Evolutionary conservation across 1,140 invertebrate genomes (phyloP), one percentile per base, ranked within the genome.

Genomic region (Drosophila mayri): DNA sequence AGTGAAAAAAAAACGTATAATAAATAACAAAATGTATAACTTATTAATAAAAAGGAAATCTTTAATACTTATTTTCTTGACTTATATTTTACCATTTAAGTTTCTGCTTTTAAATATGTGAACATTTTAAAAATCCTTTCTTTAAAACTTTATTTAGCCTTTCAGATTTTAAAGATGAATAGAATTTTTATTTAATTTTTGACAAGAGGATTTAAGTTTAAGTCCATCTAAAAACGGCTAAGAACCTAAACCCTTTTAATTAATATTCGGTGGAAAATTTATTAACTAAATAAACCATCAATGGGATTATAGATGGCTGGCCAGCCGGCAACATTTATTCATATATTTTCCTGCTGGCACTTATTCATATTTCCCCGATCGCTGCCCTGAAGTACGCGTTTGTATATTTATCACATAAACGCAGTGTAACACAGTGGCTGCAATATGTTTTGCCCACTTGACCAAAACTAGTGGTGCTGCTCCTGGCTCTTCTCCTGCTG

Each of bases 381-480:
- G 16, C 16, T 35, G 0, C 8, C 32, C 12, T 18, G 10, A 30
- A 38, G 52, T 25, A 11, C 14, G 43, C n/a, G 46, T 14, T 38
- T 35, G 50, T 35, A 57, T 77, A 76, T 67, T 55, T 67, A 67
- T 30, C 44, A 46, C 74, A 82, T 73, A 73, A 66, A 67, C 57
- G 60, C 30, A 44, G 62, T 60, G 50, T 61, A 49, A 62, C 76
- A 62, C 80, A 81, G 76, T 88, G 65, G 55, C 61, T 77, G 85
- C 81, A 73, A 84, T 85, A 84, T 85, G 81, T 86, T 88, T 71
- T 80, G 76, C 63, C 66, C 77, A 80, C 76, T 88, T 88, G 71
- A 77, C 83, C 80, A 68, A 86, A 83, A 70, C 50, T 47, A 63
- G 57, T 47, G 22, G 59, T 46, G 55, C 38, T 38, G 52, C 20